Base-by-base conservation (phyloP, 1,140 invertebrate species). In the Branchinecta lindahli region DNA sequence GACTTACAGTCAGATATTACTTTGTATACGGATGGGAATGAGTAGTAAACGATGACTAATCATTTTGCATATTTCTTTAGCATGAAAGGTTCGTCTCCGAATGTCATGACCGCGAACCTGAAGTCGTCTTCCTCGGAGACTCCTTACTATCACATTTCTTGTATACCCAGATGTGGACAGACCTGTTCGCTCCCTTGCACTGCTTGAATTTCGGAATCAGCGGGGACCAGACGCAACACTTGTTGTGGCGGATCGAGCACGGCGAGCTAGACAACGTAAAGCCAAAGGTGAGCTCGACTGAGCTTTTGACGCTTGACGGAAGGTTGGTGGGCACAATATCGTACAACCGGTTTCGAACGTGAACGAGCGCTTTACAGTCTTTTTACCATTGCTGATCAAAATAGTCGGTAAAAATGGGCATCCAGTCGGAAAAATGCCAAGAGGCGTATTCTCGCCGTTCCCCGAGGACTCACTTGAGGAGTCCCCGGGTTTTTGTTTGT, bases 101-200 rank as follows among this genome's bases (percentile, higher is more conserved):
- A 79, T 86, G 88, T 9, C 85, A 87, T 77, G 89, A 90, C 74
- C 88, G 88, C 79, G 91, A 94, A 80, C 90, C 89, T 46, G 91
- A 94, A 77, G 89, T 95, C n/a, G 83, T 94, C 69, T 91, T 94
- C 76, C 84, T 94, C 66, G 92, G 92, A 8, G 92, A 94, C 80
- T 92, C 89, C 66, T 84, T 92, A 68, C 82, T 94, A 71, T 85
- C 88, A 78, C 85, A 88, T 46, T 79, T 94, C 73, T 84, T 85
- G 75, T 86, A 88, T 75, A 87, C 87, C 46, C 86, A 90, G 81
- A 83, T 91, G 20, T 94, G 91, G 90, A 86, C 87, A 75, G 85
- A 89, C 75, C 84, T 88, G 79, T 93, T 93, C 84, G 89, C 86
- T 33, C 90, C 89, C 21, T 82, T 93, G 75, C 91, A 94, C 79